Conservation (phyloP, 2,888 invertebrate species). For the Tribolium freemani region DNA sequence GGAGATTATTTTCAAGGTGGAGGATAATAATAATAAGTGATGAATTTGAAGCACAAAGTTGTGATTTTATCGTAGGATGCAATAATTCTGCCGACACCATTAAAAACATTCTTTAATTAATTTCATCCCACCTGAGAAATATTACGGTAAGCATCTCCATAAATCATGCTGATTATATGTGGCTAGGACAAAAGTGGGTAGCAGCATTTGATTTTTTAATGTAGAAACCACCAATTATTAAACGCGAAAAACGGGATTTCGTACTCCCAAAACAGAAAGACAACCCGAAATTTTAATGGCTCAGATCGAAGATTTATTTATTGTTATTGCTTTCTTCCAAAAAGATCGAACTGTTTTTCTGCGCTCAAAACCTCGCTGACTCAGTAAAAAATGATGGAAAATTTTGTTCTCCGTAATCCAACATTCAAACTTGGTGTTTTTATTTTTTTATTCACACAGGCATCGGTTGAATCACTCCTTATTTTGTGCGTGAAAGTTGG, state of each 20-base stretch:
- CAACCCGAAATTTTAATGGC: too few species aligned
- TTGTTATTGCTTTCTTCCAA: neutral
- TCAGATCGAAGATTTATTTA: too few species aligned
- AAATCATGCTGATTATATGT: slow-evolving; percentile 17
- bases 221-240: neutral
- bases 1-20: too few species aligned
- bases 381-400: too few species aligned
- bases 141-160: slow-evolving; percentile 22
- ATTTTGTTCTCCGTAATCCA: too few species aligned
- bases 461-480: slow-evolving; percentile 16
- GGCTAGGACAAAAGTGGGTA: slow-evolving; percentile 21
- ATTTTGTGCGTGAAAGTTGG: slow-evolving; percentile 28
- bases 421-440: too few species aligned
- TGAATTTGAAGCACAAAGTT: neutral
- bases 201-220: slow-evolving; percentile 17
- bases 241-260: slow-evolving; percentile 2
- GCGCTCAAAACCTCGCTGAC: too few species aligned
- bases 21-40: neutral
- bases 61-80: slow-evolving; percentile 16
- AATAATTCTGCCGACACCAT: slow-evolving; percentile 23
- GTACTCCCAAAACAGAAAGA: too few species aligned
- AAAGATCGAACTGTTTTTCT: neutral
- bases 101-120: slow-evolving; percentile 31
- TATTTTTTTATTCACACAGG: too few species aligned
- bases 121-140: slow-evolving; percentile 25